Base-by-base conservation (phyloP, 1,140 invertebrate genomes). In the Polypedilum vanderplanki region DNA sequence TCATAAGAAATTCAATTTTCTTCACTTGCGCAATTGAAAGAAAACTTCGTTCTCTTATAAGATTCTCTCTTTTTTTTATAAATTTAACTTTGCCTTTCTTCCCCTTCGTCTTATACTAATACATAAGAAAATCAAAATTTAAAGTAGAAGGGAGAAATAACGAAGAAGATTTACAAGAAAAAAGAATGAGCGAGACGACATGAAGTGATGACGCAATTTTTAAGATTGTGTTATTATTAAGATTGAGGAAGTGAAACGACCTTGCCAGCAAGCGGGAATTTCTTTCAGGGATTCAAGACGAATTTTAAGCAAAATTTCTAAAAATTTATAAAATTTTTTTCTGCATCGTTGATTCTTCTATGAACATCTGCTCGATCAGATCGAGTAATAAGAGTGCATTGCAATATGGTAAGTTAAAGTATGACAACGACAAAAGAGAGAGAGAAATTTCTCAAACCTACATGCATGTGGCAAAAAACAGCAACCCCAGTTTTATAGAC, bases 201-300 rank as follows among this genome's bases (percentile, higher is more conserved):
- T 15, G 46, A 57, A n/a, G 12, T 57, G 46, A 57, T 57, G 46
- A 57, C 46, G 46, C n/a, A 57, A 57, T 15, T 12, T 57, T n/a
- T 57, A n/a, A n/a, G 46, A 57, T 4, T 57, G 46, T 57, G n/a
- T n/a, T n/a, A n/a, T n/a, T n/a, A 57, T 70, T 70, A 70, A 70
- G 65, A 70, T 57, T 57, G 18, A 70, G 65, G 65, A 70, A 70
- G 20, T 22, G n/a, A 70, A 22, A 70, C 65, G 65, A 70, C 65
- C 65, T 70, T 70, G 65, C 65, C 17, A 18, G n/a, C 8, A 67
- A 7, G 64, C n/a, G n/a, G n/a, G 65, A 70, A 70, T 20, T 70
- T 18, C 24, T 33, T 33, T 8, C 65, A 70, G 65, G 18, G 65
- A 20, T 70, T 70, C 9, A 33, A 33, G 24, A 33, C 24, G 24